A percentile compares a stretch with the other conserved stretches of the same genome.
These are phyloP conservation scores for Nebria brevicollis DNA, from an alignment of 2,888 invertebrate genomes.

Conservation along the genomic window DNA sequence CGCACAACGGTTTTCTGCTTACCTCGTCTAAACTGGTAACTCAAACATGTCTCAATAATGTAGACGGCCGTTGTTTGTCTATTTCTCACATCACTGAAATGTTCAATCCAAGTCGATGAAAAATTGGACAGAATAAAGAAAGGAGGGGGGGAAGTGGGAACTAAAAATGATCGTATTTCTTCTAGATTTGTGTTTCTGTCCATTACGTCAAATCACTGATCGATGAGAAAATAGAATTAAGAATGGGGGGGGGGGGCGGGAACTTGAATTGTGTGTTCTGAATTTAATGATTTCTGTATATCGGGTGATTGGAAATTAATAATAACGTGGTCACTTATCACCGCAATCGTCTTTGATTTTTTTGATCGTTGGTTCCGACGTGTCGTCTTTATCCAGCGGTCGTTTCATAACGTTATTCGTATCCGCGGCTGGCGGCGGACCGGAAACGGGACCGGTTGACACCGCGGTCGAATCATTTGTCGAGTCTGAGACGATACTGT, in stretches of 20 bases:
- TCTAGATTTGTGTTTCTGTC: neutral
- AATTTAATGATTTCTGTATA: neutral
- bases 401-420: conserved; percentile 57
- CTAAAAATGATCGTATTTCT: neutral
- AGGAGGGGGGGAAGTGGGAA: neutral
- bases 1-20: neutral
- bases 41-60: neutral
- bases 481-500: conserved; percentile 63
- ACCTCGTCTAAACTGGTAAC: conserved; percentile 1
- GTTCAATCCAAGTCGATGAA: neutral
- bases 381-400: conserved; percentile 56
- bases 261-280: neutral
- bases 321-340: conserved; percentile 64
- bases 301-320: neutral
- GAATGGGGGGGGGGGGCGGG: neutral
- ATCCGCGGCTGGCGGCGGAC: neutral
- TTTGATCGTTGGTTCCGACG: conserved; percentile 64
- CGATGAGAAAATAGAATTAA: neutral
- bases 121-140: neutral
- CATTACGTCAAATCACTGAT: neutral
- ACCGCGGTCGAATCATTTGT: conserved; percentile 61
- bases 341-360: conserved; percentile 64
- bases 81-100: neutral
- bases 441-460: conserved; percentile 52
- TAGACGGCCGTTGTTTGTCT: neutral